Evolutionary conservation across 2,888 invertebrate species (phyloP).

Genomic region (Cactoblastis cactorum): DNA sequence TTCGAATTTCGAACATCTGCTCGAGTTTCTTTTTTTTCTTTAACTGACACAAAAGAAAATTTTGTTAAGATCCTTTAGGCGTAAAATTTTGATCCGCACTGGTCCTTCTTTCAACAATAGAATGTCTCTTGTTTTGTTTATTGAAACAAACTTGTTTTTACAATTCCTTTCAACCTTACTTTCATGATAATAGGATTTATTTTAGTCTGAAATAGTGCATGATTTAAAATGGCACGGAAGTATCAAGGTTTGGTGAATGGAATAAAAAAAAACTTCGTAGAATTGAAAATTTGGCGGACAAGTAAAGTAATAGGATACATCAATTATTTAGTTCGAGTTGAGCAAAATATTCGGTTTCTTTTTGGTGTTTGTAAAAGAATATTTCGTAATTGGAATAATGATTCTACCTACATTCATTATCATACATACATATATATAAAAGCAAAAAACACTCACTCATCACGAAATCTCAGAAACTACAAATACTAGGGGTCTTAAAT

Average conservation of each 20-base stretch:
- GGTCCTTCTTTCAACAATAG: constrained; percentile 32
- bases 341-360: constrained; percentile 1
- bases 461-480: too few species aligned
- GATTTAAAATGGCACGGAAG: background rate
- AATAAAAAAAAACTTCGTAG: background rate
- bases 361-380: background rate
- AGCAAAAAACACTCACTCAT: too few species aligned
- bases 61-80: constrained; percentile 44
- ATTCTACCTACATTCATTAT: background rate
- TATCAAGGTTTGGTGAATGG: constrained; percentile 4
- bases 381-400: background rate
- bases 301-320: constrained; percentile 11
- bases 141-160: background rate
- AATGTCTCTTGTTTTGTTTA: constrained; percentile 36
- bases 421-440: background rate
- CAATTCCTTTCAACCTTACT: background rate
- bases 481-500: too few species aligned
- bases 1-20: constrained; percentile 59
- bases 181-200: background rate
- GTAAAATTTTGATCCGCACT: constrained; percentile 59
- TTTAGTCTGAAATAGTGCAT: background rate
- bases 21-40: constrained; percentile 37
- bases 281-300: background rate
- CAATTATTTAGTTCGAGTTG: constrained; percentile 8
- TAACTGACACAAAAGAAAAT: constrained; percentile 35